Base-by-base conservation (phyloP, 2,888 invertebrate species). In the Thymelicus acteon region DNA sequence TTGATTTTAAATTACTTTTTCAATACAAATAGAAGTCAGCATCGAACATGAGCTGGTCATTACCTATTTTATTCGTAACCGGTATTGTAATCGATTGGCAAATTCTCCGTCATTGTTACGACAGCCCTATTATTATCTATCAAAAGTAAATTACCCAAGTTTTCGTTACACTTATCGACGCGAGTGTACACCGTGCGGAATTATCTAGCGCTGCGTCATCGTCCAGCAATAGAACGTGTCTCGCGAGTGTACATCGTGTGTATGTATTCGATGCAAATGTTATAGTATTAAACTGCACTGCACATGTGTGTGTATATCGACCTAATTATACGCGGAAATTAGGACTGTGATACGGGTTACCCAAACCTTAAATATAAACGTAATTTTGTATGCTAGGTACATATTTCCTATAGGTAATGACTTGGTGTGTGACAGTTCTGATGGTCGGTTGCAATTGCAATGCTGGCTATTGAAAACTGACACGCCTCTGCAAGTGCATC, bases 171-270 rank as follows among this genome's bases (percentile, higher is more conserved):
- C 52, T 64, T 64, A 6, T 64, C 39, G 7, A 37, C 63, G 37
- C 63, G 31, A 52, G 6, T 52, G 63, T 52, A 64, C 63, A 47
- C 15, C 48, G 63, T 49, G 39, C 63, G 63, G 52, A 64, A 64
- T 64, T 52, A 52, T 48, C 63, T 39, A 39, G 44, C 52, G 63
- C 63, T 64, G 63, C 63, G 63, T 64, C 63, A 64, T 52, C 63
- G 19, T 37, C 49, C 63, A 49, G 63, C 63, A 64, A 64, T 64
- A 64, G 63, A 52, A 48, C 63, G n/a, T 7, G 63, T 39, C n/a
- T 49, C 49, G n/a, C 15, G 63, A n/a, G 15, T 24, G 31, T 63
- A 49, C 49, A 63, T 19, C 63, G 12, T 47, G 8, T 48, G 7
- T 62, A 49, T 49, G 49, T 52, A 15, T 52, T 52, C 3, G 15